These are phyloP conservation scores for Halcyon badia DNA, from an alignment of 2,797 vertebrate species.

Conservation along the genomic window DNA sequence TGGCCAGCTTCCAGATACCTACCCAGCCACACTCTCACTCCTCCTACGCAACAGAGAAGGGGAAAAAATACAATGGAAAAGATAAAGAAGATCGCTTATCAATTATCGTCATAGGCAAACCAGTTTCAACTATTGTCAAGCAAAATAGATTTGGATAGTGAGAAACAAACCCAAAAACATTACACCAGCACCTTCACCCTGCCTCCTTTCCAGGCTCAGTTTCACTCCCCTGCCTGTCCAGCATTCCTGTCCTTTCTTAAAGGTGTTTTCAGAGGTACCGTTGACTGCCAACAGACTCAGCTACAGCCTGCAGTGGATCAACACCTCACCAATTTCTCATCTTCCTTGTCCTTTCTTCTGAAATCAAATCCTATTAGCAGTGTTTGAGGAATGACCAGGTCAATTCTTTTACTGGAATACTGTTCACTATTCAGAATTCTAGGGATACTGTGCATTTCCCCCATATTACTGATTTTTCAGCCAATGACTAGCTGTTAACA, in stretches of 20 bases:
- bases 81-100: not conserved
- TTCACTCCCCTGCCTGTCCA: not conserved
- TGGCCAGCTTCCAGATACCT: not conserved
- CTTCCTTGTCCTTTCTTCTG: not conserved
- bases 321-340: not conserved
- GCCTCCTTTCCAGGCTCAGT: not conserved
- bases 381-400: not conserved
- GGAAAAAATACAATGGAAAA: not conserved
- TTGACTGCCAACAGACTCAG: not conserved
- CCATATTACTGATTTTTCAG: not conserved
- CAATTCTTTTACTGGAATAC: not conserved
- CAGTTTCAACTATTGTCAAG: not conserved
- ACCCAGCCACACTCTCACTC: fast-evolving
- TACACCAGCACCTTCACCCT: not conserved
- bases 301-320: not conserved
- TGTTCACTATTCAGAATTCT: not conserved
- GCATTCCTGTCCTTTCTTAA: not conserved
- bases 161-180: not conserved
- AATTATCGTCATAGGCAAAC: not conserved
- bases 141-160: not conserved
- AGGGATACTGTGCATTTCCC: fast-evolving
- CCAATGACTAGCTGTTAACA: not conserved
- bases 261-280: not conserved
- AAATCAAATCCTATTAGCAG: not conserved
- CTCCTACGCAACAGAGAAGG: not conserved